A percentile compares a stretch with the other conserved stretches of the same genome.
phyloP scores from a whole-genome alignment of 2,888 invertebrate genomes.

The Glyphotaelius pellucidus region DNA sequence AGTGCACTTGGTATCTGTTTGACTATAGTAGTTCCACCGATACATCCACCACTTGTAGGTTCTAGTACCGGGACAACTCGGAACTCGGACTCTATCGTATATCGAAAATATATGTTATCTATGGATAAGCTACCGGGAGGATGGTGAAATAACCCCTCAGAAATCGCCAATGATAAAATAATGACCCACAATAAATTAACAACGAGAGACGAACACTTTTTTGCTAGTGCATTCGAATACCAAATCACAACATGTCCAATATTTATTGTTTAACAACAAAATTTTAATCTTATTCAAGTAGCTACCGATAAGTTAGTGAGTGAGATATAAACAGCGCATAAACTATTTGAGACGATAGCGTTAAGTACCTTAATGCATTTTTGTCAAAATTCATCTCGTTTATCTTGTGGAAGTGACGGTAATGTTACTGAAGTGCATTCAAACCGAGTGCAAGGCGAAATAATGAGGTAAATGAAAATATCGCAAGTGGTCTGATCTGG shows the following conservation, averaged over 20 bases:
- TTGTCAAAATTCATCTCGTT: conserved; percentile 50
- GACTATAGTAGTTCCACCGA: no score
- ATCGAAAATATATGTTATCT: no score
- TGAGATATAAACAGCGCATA: conserved; percentile 47
- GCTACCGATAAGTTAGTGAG: not conserved
- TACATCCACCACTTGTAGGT: no score
- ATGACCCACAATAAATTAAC: no score
- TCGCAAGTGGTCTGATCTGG: not conserved
- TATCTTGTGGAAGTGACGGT: conserved; percentile 37
- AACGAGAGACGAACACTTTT: no score
- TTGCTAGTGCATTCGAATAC: not conserved
- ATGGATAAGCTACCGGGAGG: no score
- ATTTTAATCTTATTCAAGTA: conserved; percentile 1
- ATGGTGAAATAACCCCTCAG: no score
- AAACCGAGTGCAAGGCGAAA: not conserved
- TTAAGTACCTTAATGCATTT: conserved; percentile 55
- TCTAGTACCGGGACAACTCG: no score
- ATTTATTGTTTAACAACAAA: not conserved
- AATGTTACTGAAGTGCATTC: not conserved
- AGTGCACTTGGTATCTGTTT: no score
- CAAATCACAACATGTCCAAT: not conserved
- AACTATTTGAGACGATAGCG: conserved; percentile 51
- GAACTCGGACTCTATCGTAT: no score
- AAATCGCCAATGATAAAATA: no score
- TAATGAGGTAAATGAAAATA: not conserved